phyloP scores from a whole-genome alignment of 53 echinoderm and acorn worm genomes.

The Astropecten irregularis region DNA sequence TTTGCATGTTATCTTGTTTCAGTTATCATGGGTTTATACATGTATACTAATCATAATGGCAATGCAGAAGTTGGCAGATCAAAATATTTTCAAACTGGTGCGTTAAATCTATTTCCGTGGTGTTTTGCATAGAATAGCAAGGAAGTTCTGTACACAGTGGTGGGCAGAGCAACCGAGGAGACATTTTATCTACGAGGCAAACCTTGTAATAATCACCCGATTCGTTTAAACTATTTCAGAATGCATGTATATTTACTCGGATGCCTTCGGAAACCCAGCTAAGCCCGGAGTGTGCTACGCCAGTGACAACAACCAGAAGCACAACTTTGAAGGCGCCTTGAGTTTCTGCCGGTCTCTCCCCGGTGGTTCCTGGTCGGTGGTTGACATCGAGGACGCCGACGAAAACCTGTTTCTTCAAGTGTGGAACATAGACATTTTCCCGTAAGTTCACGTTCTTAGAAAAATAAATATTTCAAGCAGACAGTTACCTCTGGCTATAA shows the following conservation, averaged over 20 bases:
- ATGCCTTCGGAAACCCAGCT: slow-evolving; percentile 16
- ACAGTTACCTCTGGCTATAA: too few relatives aligned
- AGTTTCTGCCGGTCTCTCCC: not conserved
- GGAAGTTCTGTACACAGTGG: too few relatives aligned
- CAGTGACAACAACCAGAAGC: not conserved
- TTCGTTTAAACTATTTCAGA: too few relatives aligned
- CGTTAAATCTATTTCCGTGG: not conserved
- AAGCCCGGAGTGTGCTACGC: slow-evolving; percentile 23
- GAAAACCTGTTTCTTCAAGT: slow-evolving; percentile 6
- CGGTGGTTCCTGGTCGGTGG: slow-evolving; percentile 14
- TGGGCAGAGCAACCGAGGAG: too few relatives aligned
- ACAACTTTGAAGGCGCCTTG: not conserved
- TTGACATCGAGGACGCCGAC: slow-evolving; percentile 11
- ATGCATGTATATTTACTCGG: not conserved
- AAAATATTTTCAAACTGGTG: not conserved
- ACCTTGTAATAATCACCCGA: too few relatives aligned
- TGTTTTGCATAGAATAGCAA: too few relatives aligned
- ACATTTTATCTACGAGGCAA: too few relatives aligned
- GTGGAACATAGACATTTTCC: slow-evolving; percentile 34
- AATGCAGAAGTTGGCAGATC: not conserved
- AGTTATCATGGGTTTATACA: not conserved
- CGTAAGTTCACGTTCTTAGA: slow-evolving; percentile 12
- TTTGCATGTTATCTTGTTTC: too few relatives aligned
- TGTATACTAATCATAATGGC: too few relatives aligned
- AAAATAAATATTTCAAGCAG: not conserved